Base-by-base conservation (phyloP, 53 echinoderm and acorn worm genomes). In the Mesocentrotus franciscanus region DNA sequence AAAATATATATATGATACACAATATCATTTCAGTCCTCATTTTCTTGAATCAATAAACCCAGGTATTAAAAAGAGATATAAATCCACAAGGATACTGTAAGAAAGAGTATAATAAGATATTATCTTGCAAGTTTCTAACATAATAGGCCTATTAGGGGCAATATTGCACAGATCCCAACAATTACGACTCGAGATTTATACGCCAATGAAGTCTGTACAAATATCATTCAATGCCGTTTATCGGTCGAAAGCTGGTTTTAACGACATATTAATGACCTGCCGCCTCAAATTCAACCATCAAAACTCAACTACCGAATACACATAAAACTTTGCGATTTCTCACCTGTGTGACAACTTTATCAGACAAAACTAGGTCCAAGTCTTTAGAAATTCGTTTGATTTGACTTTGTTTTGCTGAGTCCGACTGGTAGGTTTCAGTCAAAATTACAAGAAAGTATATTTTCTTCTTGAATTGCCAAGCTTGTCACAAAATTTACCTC, bases 211-310 rank as follows among this genome's bases (percentile, higher is more conserved):
- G 66, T 32, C 70, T 94, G 15, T 61, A 49, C 87, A 85, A 94
- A 94, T 94, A 94, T 56, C 4, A 94, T 94, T 85, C 39, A 62
- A 61, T 59, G 34, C 71, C 85, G 66, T 85, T 94, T 94, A 94
- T 94, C 95, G 71, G 39, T 66, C 13, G 95, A 70, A 94, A 94
- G 95, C 95, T 85, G 95, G 87, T 85, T 94, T 94, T 94, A 94
- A 94, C 87, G 95, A 94, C 95, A 49, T 94, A 70, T 94, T 94
- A 85, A 94, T 94, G 95, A 71, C 70, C 12, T 24, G 72, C 95
- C 87, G 95, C 95, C 95, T 94, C 95, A 71, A 94, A 94, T 94
- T 83, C 57, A 85, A 61, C 85, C 61, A 94, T 85, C 87, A 68
- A 87, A 94, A 85, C 71, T 87, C 85, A n/a, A 94, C 95, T 94